Percentiles rank a stretch among this genome's conserved stretches.
Conservation (phyloP, 2,113 vertebrate species). For the Oenanthe oenanthe region DNA sequence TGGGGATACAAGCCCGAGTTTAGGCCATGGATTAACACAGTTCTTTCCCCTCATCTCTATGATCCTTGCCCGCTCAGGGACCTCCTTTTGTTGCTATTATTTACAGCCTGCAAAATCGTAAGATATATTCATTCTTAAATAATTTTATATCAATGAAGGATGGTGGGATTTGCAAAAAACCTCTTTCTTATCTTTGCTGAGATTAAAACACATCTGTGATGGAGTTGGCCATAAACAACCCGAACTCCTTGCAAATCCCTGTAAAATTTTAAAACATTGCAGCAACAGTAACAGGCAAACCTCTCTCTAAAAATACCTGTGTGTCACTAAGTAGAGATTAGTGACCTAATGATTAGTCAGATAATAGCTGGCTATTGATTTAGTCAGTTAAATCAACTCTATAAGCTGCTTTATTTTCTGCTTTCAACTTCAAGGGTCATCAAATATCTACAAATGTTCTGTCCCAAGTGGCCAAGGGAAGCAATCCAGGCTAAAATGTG, state of each 20-base stretch:
- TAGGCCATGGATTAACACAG: not conserved
- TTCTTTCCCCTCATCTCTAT: accelerated
- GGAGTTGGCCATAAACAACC: not conserved
- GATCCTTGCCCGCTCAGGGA: not conserved
- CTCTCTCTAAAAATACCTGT: not conserved
- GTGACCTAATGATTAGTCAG: not conserved
- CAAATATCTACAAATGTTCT: not conserved
- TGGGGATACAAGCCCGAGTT: constrained; percentile 3
- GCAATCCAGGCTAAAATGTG: not conserved
- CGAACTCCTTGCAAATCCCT: not conserved
- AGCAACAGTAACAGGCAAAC: not conserved
- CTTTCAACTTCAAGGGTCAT: not conserved
- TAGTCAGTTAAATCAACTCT: not conserved
- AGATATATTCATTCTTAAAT: not conserved
- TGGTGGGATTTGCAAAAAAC: not conserved
- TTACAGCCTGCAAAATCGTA: not conserved
- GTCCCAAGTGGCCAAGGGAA: not conserved
- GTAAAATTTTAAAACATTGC: not conserved
- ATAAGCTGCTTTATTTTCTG: not conserved
- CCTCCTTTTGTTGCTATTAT: not conserved
- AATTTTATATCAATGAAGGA: not conserved
- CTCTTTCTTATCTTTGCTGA: not conserved
- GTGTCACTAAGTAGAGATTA: not conserved
- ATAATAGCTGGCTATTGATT: not conserved
- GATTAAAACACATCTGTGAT: not conserved